Base-by-base conservation (phyloP, 2,797 vertebrate genomes). In the Hirundo rustica region DNA sequence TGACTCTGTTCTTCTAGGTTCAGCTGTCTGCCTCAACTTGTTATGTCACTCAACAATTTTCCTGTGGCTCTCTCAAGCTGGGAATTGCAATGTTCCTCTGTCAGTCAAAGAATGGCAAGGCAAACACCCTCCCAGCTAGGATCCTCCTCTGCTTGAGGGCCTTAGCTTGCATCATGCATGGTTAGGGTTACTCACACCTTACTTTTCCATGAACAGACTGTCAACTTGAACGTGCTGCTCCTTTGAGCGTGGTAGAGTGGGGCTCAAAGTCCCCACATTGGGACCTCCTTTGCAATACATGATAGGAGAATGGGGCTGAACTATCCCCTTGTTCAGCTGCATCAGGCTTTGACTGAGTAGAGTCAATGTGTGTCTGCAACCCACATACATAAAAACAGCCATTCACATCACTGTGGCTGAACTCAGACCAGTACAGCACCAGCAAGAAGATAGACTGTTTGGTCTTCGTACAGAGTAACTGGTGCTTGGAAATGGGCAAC, bases 1-100 rank as follows among this genome's bases (percentile, higher is more conserved):
- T 72, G 30, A 11, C 38, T 38, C 38, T 38, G 10, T 78, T 58
- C 48, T 71, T 76, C 80, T 34, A 80, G 58, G 58, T 92, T 93
- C 58, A 78, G 62, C 80, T 88, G 70, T 72, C 71, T 94, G 88
- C 44, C 77, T 78, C 62, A 77, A 45, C 51, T 45, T 68, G 38
- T 88, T 80, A 73, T 17, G 19, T 96, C 80, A 94, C 65, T 75
- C 92, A 84, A 7, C 18, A 65, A 5, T 78, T 92, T 75, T 86
- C 38, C 70, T 84, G 73, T 7, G 6, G 53, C 73, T 78, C 27
- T 61, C 2, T 2, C 5, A 4, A 72, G 66, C 86, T 50, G 77
- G 8, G 7, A 61, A 40, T 42, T 61, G 44, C 86, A 5, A 3
- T 9, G 2, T 65, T 76, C 47, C 30, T 68, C 76, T 84, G n/a